Evolutionary conservation across 2,888 invertebrate species (phyloP), one percentile per base, ranked within the genome.

Genomic region (Lasioglossum villosulum): DNA sequence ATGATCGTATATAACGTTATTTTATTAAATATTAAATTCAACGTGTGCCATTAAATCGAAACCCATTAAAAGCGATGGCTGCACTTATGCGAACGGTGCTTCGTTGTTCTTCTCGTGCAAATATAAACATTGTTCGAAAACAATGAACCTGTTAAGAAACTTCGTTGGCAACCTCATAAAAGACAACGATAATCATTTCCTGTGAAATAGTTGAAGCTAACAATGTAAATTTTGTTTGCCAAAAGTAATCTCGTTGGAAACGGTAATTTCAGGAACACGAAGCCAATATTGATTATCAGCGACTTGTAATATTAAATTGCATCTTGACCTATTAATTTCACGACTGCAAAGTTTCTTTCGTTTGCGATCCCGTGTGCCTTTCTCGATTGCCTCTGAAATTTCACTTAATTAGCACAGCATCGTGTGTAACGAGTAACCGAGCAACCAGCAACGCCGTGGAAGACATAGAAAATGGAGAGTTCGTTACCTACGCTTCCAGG

Each of bases 401-500:
- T 34, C n/a, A 42, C 4, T n/a, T 76, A 76, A 82, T 76, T 83
- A 76, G 72, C 14, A 30, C 5, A 19, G 16, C 14, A 16, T 52
- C 16, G 63, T 56, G 56, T 68, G 23, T 23, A 74, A 16, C 45
- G 68, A 39, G 73, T 27, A 48, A 48, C 66, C 42, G 72, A 12
- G 30, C 34, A 39, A 19, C 75, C 10, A 12, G 30, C 14, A 12
- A 16, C 5, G 42, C 3, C n/a, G 23, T n/a, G 42, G 19, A 34
- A 72, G 75, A 12, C 8, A 42, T 45, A 70, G 68, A 39, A 59
- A 76, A 52, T 12, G 39, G 19, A 42, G n/a, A 6, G 72, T 66
- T 83, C 83, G 52, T 83, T 83, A 83, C 8, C 48, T 42, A 68
- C 16, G 39, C n/a, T 68, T 66, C 16, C 45, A 16, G 37, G 16